A percentile compares a stretch with the other conserved stretches of the same genome.
Conservation (phyloP, 2,113 vertebrate species). For the Dasyornis broadbenti region DNA sequence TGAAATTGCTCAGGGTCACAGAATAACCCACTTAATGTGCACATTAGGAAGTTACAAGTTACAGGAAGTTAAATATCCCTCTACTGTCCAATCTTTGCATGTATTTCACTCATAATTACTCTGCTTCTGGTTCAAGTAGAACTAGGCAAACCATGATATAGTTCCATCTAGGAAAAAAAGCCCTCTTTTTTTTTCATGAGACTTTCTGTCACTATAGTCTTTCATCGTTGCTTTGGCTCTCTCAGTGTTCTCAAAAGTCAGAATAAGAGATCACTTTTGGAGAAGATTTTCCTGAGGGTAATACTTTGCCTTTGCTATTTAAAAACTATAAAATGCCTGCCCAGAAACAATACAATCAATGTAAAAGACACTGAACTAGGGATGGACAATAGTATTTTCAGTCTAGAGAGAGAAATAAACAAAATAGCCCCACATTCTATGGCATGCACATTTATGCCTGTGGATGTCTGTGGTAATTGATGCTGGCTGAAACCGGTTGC, state of each 20-base stretch:
- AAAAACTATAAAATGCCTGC: neutral
- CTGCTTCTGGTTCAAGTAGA: neutral
- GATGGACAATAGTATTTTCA: neutral
- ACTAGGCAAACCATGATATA: neutral
- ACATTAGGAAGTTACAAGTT: neutral
- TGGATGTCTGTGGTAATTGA: neutral
- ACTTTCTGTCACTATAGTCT: neutral
- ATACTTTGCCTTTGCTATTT: neutral
- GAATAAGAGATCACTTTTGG: neutral
- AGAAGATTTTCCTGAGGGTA: neutral
- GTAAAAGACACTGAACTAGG: neutral
- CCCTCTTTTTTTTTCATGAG: neutral
- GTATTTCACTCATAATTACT: neutral
- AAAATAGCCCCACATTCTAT: neutral
- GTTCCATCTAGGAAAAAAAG: neutral
- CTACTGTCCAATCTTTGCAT: neutral
- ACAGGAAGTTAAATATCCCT: neutral
- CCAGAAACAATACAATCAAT: constrained; percentile 4
- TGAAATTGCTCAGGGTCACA: neutral
- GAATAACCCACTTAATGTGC: neutral
- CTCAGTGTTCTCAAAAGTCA: neutral
- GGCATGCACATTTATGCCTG: neutral
- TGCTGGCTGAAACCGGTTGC: neutral
- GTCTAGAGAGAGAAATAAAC: neutral
- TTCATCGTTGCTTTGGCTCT: neutral